A percentile compares a stretch with the other conserved stretches of the same genome.
These are phyloP conservation scores for Chiloscyllium punctatum DNA, from an alignment of 2,797 vertebrate genomes.

Conservation along the genomic window DNA sequence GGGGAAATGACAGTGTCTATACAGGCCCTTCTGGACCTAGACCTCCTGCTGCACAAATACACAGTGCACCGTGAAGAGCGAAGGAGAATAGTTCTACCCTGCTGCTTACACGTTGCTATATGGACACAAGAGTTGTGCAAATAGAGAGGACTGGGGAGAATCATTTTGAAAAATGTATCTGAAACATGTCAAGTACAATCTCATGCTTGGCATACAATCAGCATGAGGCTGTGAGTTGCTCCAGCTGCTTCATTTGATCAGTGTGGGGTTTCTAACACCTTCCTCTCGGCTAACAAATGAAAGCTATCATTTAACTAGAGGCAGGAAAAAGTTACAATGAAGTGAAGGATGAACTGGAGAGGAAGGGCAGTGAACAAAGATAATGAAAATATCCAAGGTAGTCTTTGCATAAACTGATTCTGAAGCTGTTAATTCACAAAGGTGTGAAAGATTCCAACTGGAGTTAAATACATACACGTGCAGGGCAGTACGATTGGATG, in stretches of 20 bases:
- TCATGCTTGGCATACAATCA: constrained; percentile 14
- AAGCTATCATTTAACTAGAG: not conserved
- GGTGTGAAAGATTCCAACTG: not conserved
- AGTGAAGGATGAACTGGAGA: not conserved
- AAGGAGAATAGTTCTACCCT: not conserved
- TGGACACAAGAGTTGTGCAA: not conserved
- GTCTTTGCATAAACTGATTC: not conserved
- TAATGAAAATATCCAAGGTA: not conserved
- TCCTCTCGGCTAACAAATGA: not conserved
- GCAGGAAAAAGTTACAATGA: not conserved
- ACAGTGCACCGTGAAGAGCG: not conserved
- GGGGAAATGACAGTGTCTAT: not conserved
- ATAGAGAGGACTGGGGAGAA: not conserved
- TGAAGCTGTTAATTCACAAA: not conserved
- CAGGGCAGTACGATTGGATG: too few species aligned
- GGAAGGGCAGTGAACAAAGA: not conserved
- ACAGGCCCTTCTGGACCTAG: not conserved
- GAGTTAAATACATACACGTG: too few species aligned
- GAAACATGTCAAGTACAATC: constrained; percentile 17
- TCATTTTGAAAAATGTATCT: constrained; percentile 11
- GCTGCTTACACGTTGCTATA: not conserved
- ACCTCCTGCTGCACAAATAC: not conserved
- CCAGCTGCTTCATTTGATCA: not conserved
- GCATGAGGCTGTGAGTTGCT: not conserved
- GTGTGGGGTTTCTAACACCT: not conserved